phyloP scores from a whole-genome alignment of 1,140 invertebrate genomes.

The Drosophila carrolli region DNA sequence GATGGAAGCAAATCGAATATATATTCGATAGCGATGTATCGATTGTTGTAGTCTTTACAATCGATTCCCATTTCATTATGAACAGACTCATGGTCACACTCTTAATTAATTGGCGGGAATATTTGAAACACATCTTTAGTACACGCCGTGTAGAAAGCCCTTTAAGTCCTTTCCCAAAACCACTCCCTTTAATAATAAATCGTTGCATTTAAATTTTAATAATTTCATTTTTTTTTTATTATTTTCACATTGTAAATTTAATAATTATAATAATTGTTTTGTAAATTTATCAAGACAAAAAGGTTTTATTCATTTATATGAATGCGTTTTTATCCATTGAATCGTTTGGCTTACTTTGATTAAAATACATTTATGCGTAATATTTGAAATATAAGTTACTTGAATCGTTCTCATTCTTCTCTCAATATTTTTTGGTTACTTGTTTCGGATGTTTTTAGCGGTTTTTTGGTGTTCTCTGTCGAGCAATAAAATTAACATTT shows the following conservation, averaged over 20 bases:
- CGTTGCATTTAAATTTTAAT: slow-evolving; percentile 59
- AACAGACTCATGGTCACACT: background rate
- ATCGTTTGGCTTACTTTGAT: slow-evolving; percentile 73
- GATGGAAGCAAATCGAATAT: background rate
- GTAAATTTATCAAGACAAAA: slow-evolving; percentile 84
- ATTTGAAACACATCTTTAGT: background rate
- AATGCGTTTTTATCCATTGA: slow-evolving; percentile 47
- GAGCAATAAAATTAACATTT: slow-evolving; percentile 66
- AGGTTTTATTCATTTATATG: slow-evolving; percentile 65
- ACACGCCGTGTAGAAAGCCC: no score
- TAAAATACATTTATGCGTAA: slow-evolving; percentile 84
- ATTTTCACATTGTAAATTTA: slow-evolving; percentile 82
- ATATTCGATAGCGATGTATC: background rate
- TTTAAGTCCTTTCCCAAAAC: background rate
- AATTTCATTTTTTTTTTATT: slow-evolving; percentile 71
- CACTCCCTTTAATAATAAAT: background rate
- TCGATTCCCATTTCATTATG: background rate
- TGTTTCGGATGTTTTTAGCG: slow-evolving; percentile 45
- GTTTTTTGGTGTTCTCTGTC: slow-evolving; percentile 31
- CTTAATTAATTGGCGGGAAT: no score
- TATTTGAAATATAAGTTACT: slow-evolving; percentile 82
- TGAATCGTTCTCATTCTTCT: slow-evolving; percentile 50
- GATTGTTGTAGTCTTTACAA: background rate
- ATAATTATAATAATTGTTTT: slow-evolving; percentile 82
- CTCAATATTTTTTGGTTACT: slow-evolving; percentile 44